Evolutionary conservation across 2,888 invertebrate species (phyloP).

Genomic region (Peribatodes rhomboidaria): DNA sequence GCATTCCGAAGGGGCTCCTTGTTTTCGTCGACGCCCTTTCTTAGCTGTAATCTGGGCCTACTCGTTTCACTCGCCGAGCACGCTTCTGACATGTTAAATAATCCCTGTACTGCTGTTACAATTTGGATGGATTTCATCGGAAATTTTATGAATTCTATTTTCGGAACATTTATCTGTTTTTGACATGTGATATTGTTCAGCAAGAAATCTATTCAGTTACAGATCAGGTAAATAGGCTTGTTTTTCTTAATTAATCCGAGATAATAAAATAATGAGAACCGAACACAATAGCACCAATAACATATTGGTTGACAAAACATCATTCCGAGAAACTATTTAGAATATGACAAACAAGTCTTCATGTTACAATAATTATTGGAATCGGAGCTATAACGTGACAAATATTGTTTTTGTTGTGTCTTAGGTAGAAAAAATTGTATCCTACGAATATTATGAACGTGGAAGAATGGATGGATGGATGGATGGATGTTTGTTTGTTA

Average conservation of each 20-base stretch:
- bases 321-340: background rate
- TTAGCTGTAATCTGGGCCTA: constrained; percentile 75
- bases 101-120: constrained; percentile 54
- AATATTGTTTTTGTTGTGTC: no score
- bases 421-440: no score
- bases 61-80: constrained; percentile 51
- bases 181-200: no score
- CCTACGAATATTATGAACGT: no score
- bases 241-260: no score
- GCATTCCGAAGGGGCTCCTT: constrained; percentile 81
- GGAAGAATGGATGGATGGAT: no score
- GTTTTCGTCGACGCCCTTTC: constrained; percentile 74
- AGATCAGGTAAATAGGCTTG: no score
- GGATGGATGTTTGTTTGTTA: no score
- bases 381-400: no score
- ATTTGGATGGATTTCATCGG: constrained; percentile 30
- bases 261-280: background rate
- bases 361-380: no score
- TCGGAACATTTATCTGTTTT: no score
- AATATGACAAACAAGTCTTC: background rate
- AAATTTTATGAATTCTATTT: constrained; percentile 11
- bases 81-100: constrained; percentile 54
- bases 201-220: no score
- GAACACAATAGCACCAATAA: background rate
- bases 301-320: background rate